Evolutionary conservation across 2,113 vertebrate genomes (phyloP).

Genomic region (Trichechus manatus): DNA sequence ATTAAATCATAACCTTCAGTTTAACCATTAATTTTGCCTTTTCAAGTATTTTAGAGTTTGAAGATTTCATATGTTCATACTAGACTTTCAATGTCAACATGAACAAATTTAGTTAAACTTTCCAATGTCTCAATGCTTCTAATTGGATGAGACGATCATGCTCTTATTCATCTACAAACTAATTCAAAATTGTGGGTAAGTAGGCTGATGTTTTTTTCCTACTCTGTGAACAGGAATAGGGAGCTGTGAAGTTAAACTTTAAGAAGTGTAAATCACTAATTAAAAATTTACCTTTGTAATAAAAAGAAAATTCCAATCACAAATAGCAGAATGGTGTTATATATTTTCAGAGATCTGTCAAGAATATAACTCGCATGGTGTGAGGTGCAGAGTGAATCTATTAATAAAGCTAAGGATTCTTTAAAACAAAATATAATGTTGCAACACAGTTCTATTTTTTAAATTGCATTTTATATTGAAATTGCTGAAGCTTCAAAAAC

Average conservation of each 20-base stretch:
- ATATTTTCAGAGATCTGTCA: neutral
- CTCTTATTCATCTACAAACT: neutral
- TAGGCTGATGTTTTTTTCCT: neutral
- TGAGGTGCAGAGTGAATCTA: neutral
- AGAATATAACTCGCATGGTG: neutral
- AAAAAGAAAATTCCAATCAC: neutral
- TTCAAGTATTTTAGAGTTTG: neutral
- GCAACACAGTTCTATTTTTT: neutral
- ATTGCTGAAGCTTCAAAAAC: neutral
- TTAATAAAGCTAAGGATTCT: neutral
- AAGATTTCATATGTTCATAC: neutral
- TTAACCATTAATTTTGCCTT: neutral
- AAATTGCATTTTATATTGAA: neutral
- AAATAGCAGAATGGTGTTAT: neutral
- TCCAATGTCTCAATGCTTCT: no score
- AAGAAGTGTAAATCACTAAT: neutral
- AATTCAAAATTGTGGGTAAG: neutral
- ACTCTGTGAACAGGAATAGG: neutral
- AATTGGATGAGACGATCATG: neutral
- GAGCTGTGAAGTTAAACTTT: neutral
- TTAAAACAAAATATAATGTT: neutral
- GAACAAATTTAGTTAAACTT: neutral
- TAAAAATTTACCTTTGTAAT: neutral
- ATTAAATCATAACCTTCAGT: neutral
- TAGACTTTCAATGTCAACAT: neutral